Conservation (phyloP, 2,113 vertebrate species). For the Labeo catla region DNA sequence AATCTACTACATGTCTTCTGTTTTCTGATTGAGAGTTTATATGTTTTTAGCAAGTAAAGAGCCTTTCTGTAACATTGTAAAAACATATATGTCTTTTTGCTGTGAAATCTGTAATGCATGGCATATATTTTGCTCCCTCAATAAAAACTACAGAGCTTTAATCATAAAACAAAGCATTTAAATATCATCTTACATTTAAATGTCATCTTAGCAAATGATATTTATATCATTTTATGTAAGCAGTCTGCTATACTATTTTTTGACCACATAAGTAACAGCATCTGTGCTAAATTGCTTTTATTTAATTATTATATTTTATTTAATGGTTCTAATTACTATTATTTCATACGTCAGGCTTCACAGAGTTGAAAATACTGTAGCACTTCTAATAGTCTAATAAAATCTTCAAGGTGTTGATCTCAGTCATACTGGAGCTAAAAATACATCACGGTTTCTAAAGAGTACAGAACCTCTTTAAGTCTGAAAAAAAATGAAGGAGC, state of each 20-base stretch:
- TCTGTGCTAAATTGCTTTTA: neutral
- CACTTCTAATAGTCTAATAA: neutral
- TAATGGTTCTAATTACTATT: neutral
- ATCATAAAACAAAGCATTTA: too few species aligned
- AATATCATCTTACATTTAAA: too few species aligned
- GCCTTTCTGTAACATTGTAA: neutral
- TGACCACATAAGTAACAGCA: neutral
- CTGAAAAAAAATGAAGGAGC: neutral
- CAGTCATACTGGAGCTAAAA: neutral
- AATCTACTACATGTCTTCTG: too few species aligned
- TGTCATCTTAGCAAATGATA: too few species aligned
- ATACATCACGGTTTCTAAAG: neutral
- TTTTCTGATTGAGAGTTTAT: too few species aligned
- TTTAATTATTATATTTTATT: too few species aligned
- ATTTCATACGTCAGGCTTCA: neutral
- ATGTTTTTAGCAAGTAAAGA: neutral
- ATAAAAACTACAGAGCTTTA: neutral
- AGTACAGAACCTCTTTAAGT: neutral
- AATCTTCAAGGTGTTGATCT: neutral
- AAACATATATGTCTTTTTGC: neutral
- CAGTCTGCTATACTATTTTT: too few species aligned
- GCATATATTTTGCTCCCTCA: too few species aligned
- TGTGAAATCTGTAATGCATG: too few species aligned
- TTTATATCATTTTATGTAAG: too few species aligned
- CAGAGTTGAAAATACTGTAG: neutral